These are phyloP conservation scores for Ormyrus labotus DNA, from an alignment of 2,888 invertebrate genomes.

Conservation along the genomic window DNA sequence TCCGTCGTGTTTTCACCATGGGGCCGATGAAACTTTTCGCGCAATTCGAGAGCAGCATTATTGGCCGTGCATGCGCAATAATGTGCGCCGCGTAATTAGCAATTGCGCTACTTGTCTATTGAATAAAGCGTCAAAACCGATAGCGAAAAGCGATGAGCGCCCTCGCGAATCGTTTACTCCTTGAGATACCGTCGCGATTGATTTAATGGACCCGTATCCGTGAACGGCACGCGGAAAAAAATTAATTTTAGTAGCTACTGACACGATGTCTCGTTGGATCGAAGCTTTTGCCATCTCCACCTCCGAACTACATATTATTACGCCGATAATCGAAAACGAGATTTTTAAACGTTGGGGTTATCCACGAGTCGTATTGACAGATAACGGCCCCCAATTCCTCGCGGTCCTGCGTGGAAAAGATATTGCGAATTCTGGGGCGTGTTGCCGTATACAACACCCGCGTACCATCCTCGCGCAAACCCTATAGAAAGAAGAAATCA, in stretches of 20 bases:
- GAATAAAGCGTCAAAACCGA: neutral
- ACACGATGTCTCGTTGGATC: neutral
- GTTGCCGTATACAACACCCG: neutral
- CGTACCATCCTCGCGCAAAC: neutral
- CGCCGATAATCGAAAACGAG: neutral
- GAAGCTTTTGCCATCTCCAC: neutral
- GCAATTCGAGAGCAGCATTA: neutral
- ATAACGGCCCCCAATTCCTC: constrained; percentile 6
- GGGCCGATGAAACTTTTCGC: no score
- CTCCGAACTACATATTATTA: neutral
- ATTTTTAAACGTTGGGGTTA: neutral
- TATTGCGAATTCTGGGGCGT: neutral
- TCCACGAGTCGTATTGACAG: neutral
- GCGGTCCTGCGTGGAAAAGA: neutral
- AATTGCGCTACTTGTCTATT: neutral
- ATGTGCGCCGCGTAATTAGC: neutral
- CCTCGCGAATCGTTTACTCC: neutral
- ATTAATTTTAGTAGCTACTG: neutral
- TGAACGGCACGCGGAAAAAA: neutral
- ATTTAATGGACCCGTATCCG: neutral
- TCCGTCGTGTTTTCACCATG: no score
- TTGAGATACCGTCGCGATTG: neutral
- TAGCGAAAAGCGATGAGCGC: neutral
- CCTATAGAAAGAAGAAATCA: constrained; percentile 1
- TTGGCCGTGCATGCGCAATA: neutral